Evolutionary conservation across 2,888 invertebrate genomes (phyloP).

Genomic region (Julus scandinavius): DNA sequence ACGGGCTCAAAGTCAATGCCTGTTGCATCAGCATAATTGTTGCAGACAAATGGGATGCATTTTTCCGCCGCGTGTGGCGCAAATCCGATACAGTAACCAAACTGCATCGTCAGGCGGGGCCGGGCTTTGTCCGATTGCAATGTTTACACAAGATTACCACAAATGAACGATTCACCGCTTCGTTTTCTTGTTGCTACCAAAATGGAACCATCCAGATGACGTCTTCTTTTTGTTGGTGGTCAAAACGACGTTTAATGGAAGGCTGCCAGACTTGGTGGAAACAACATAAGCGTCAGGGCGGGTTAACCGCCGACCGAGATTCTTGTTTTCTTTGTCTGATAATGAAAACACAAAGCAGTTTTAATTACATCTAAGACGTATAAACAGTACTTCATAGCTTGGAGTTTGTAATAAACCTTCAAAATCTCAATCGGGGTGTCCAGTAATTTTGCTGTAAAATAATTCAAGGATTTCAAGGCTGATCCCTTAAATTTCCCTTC

Average conservation of each 20-base stretch:
- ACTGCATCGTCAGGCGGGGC: background rate
- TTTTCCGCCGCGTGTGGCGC: background rate
- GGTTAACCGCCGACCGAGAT: slow-evolving; percentile 52
- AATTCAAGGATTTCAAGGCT: too few species aligned
- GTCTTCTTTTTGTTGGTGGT: slow-evolving; percentile 57
- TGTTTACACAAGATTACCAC: background rate
- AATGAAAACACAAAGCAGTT: slow-evolving; percentile 15
- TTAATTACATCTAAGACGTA: background rate
- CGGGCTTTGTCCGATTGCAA: background rate
- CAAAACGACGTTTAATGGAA: slow-evolving; percentile 56
- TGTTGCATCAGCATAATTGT: background rate
- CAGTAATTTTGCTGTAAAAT: too few species aligned
- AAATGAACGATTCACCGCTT: slow-evolving; percentile 51
- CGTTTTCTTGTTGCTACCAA: slow-evolving; percentile 58
- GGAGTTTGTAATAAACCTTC: too few species aligned
- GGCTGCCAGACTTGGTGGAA: slow-evolving; percentile 56
- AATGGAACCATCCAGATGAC: slow-evolving; percentile 57
- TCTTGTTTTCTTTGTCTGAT: slow-evolving; percentile 58
- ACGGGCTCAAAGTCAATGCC: background rate
- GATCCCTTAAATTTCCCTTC: too few species aligned
- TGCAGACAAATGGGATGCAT: background rate
- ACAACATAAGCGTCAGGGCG: slow-evolving; percentile 49
- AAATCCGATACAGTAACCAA: background rate
- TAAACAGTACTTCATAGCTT: too few species aligned
- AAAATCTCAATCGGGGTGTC: too few species aligned